Percentiles rank a stretch among this genome's conserved stretches.
Evolutionary conservation across 2,797 vertebrate genomes (phyloP).

Genomic region (Euphonia xanthogaster): DNA sequence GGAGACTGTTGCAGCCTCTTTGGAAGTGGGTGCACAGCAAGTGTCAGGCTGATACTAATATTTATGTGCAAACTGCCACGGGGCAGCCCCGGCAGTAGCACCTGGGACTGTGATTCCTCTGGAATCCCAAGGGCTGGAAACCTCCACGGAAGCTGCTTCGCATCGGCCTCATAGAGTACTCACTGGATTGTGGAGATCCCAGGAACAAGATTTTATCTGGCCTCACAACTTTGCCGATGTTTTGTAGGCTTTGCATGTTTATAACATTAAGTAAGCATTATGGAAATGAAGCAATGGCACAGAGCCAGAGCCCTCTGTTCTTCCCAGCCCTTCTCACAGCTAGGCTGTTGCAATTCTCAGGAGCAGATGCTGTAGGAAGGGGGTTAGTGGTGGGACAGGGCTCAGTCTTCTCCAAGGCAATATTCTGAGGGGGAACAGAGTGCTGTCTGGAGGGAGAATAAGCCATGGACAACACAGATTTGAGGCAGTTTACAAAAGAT

Average conservation of each 20-base stretch:
- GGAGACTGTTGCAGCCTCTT: background rate
- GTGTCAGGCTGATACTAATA: background rate
- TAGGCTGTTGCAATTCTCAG: background rate
- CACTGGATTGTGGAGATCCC: background rate
- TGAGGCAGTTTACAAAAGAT: background rate
- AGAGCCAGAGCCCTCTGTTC: background rate
- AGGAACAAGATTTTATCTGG: conserved; percentile 25
- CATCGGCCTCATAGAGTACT: background rate
- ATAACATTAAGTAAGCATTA: conserved; percentile 29
- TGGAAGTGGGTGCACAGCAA: background rate
- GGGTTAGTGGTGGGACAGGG: background rate
- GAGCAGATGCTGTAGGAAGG: background rate
- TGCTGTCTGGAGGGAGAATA: background rate
- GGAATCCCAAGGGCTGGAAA: conserved; percentile 4
- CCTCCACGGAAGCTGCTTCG: conserved; percentile 27
- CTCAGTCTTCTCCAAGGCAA: background rate
- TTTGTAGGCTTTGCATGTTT: conserved; percentile 14
- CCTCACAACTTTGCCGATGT: background rate
- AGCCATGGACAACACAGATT: background rate
- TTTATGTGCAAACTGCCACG: background rate
- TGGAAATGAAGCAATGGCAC: conserved; percentile 33
- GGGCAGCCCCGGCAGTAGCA: background rate
- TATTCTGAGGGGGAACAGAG: background rate
- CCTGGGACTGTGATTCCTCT: background rate
- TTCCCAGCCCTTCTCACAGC: background rate